Evolutionary conservation across 2,888 invertebrate species (phyloP).

Genomic region (Cephus sareptanus): DNA sequence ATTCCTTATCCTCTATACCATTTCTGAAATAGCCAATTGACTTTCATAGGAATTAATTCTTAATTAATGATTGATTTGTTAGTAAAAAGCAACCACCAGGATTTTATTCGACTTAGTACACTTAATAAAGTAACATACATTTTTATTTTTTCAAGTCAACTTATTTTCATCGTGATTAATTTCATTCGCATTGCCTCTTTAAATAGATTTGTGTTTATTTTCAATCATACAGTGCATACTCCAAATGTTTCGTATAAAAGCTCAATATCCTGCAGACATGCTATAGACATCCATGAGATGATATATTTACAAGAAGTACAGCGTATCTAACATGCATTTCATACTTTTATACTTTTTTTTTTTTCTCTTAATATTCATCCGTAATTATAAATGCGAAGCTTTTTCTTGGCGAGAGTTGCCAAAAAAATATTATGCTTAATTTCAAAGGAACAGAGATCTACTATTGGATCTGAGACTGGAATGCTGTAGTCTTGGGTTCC

Average conservation of each 20-base stretch:
- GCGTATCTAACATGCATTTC: not conserved
- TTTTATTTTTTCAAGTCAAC: not conserved
- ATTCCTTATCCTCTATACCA: not conserved
- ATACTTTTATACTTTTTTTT: not conserved
- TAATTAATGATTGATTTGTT: not conserved
- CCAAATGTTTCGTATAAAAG: no score
- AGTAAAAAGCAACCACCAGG: not conserved
- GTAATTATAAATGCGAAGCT: slow-evolving; percentile 74
- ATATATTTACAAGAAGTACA: not conserved
- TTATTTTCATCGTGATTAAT: not conserved
- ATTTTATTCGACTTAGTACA: not conserved
- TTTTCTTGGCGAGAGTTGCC: slow-evolving; percentile 75
- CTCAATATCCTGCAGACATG: not conserved
- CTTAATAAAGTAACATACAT: not conserved
- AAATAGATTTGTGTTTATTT: no score
- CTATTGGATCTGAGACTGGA: slow-evolving; percentile 74
- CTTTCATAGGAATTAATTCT: not conserved
- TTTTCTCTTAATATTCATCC: slow-evolving; percentile 22
- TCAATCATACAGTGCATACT: no score
- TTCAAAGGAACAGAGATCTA: slow-evolving; percentile 76
- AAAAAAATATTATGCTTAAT: slow-evolving; percentile 69
- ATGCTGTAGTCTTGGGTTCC: slow-evolving; percentile 70
- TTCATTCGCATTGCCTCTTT: not conserved
- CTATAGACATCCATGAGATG: not conserved
- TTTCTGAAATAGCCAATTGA: not conserved